Base-by-base conservation (phyloP, 2,113 vertebrate genomes). In the Oryzias celebensis region DNA sequence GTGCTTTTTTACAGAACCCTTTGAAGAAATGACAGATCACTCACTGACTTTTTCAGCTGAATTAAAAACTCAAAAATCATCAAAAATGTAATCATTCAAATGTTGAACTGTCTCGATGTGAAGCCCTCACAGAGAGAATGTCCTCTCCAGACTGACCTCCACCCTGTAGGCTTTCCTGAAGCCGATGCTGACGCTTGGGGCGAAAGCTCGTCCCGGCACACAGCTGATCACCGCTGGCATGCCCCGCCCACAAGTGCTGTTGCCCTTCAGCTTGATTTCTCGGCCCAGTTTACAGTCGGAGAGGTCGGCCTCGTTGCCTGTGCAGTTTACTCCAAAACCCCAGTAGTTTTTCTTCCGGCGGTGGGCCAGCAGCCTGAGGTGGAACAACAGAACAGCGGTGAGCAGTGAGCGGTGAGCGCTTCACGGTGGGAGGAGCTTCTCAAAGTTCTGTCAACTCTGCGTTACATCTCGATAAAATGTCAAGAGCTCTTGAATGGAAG, bases 151-250 rank as follows among this genome's bases (percentile, higher is more conserved):
- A 56, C 87, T 70, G 73, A 98, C 97, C 96, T 98, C 95, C 43
- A 93, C 86, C 71, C 93, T 93, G 90, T 96, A 98, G 71, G 97
- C 97, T 68, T 98, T 98, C 18, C 93, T 89, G 90, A 94, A 98
- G 61, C 95, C 94, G 0, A 75, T 70, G 42, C 92, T 91, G 69
- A 92, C 86, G 20, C 92, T 92, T 1, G 94, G 90, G 41, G 94
- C 94, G 43, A 98, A 98, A 72, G 93, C 90, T 0, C 94, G 88
- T 4, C 97, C 94, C 0, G 97, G 94, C 13, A 95, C 86, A 1
- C 97, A 99, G 82, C 96, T 99, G 78, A 98, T 90, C 0, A 98
- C 96, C 0, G 91, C 95, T 0, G 97, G 96, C 90, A 95, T 90
- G n/a, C 95, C 95, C 0, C 75, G 46, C 13, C 62, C 77, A 41